A percentile compares a stretch with the other conserved stretches of the same genome.
phyloP scores from a whole-genome alignment of 2,113 vertebrate genomes.

The Ciconia boyciana region DNA sequence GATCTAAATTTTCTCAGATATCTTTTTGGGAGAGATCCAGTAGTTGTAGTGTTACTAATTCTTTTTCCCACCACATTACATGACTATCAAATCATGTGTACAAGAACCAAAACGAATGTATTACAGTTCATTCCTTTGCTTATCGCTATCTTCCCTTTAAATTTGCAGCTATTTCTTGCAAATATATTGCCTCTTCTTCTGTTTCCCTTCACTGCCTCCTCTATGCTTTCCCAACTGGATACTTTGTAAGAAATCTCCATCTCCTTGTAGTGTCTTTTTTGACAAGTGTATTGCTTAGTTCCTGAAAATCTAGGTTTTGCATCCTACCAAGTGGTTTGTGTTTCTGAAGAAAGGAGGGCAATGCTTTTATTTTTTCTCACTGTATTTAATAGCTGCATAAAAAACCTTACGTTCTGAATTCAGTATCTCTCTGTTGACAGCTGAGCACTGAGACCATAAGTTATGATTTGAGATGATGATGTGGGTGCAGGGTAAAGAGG shows the following conservation, averaged over 20 bases:
- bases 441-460: not conserved
- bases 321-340: not conserved
- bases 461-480: not conserved
- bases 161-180: not conserved
- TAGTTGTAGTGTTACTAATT: not conserved
- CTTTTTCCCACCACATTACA: not conserved
- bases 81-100: not conserved
- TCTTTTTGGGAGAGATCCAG: not conserved
- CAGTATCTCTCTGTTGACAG: not conserved
- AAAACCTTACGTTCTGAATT: not conserved
- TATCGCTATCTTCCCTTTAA: not conserved
- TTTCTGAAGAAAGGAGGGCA: not conserved
- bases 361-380: not conserved
- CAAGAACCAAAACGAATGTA: not conserved
- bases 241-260: not conserved
- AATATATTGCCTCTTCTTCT: not conserved
- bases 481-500: not conserved
- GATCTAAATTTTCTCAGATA: not conserved
- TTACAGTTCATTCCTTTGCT: not conserved
- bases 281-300: not conserved
- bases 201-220: not conserved
- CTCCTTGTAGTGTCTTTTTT: not conserved
- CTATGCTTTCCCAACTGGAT: not conserved
- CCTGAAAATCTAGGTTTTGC: not conserved
- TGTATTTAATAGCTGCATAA: not conserved